Evolutionary conservation across 2,888 invertebrate species (phyloP).

Genomic region (Thereva unica): DNA sequence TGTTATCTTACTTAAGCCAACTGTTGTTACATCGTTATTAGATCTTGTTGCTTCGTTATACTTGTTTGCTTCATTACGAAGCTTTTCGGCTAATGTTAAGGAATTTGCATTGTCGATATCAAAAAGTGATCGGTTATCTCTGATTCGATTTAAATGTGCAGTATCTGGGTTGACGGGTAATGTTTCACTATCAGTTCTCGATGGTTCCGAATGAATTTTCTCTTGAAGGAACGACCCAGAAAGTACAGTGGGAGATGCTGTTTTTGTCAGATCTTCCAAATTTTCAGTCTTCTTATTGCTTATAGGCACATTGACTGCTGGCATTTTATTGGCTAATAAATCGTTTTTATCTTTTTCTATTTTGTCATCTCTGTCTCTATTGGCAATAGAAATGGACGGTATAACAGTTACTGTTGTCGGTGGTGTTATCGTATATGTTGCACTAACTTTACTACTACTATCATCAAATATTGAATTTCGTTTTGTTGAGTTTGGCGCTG

Average conservation of each 20-base stretch:
- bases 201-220: slow-evolving; percentile 1
- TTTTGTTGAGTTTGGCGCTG: slow-evolving; percentile 36
- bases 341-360: slow-evolving; percentile 9
- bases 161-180: not conserved
- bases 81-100: slow-evolving; percentile 49
- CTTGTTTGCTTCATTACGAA: slow-evolving; percentile 52
- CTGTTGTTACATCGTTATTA: slow-evolving; percentile 34
- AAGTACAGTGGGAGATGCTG: slow-evolving; percentile 31
- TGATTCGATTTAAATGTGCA: slow-evolving; percentile 49
- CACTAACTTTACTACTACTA: slow-evolving; percentile 49
- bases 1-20: slow-evolving; percentile 9
- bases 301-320: slow-evolving; percentile 41
- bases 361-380: slow-evolving; percentile 21
- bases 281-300: slow-evolving; percentile 46
- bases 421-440: slow-evolving; percentile 45
- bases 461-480: slow-evolving; percentile 30
- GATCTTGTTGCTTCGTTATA: slow-evolving; percentile 45
- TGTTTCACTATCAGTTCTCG: not conserved
- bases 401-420: slow-evolving; percentile 29
- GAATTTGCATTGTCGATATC: slow-evolving; percentile 52
- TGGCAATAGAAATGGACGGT: slow-evolving; percentile 27
- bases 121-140: slow-evolving; percentile 56
- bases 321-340: slow-evolving; percentile 33
- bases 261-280: slow-evolving; percentile 33
- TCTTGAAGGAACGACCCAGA: slow-evolving; percentile 6